Evolutionary conservation across 2,113 vertebrate genomes (phyloP), one percentile per base, ranked within the genome.

Genomic region (Phodopus roborovskii): DNA sequence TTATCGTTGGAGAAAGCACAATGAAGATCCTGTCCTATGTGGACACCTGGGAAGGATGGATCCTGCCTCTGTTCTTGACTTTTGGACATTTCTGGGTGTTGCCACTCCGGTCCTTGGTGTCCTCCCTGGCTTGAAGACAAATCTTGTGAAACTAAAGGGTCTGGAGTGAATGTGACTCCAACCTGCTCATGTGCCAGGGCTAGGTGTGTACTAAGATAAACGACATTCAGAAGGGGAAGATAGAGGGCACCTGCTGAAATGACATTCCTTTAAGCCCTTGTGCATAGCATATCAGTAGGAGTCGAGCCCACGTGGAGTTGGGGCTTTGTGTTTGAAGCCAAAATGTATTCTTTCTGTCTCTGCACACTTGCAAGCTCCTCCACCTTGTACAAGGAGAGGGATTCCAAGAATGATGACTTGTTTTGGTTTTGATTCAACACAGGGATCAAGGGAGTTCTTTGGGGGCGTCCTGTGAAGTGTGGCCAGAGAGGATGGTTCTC

Each of bases 1-100:
- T 81, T 39, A 28, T 92, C 30, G 0, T 86, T 92, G 84, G 87
- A 70, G 86, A 73, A 58, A 77, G 94, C 77, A 73, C 83, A 82
- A 77, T 12, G 1, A 62, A 17, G 62, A 39, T 90, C 77, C 30
- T 36, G 12, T 58, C n/a, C 30, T 91, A 0, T 30, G 62, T 68
- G 73, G 87, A 36, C 33, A 16, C 88, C 68, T 33, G 28, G 16
- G 19, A 42, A 90, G 39, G 36, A 60, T 17, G 73, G 33, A 60
- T 30, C 60, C 48, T 78, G 8, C 62, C 56, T 89, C 53, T 0
- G 0, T 56, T 70, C 58, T 3, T 0, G 39, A 26, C 78, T 77
- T 66, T 0, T 13, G 30, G 92, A 79, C 7, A 24, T 58, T 17
- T 39, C 10, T 33, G 42, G 2, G 22, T 9, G 3, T 50, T 77